phyloP scores from a whole-genome alignment of 2,888 invertebrate species.

The Coelogynopora nodosa region DNA sequence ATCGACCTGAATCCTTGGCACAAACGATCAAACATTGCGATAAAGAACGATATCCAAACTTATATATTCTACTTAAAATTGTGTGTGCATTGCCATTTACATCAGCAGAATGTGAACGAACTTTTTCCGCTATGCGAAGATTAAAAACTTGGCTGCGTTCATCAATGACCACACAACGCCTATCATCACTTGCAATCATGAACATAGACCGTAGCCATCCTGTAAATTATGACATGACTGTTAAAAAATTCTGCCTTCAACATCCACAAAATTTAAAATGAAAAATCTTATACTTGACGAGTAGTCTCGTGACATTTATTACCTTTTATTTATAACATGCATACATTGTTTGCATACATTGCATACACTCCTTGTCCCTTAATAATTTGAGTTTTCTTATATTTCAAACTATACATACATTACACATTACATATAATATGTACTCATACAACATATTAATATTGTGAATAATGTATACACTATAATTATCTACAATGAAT shows the following conservation, averaged over 20 bases:
- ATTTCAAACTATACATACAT: too few relatives aligned
- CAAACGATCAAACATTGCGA: constrained; percentile 16
- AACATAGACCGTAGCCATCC: background rate
- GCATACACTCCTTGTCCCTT: too few relatives aligned
- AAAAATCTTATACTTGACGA: background rate
- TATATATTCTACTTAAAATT: constrained; percentile 13
- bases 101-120: background rate
- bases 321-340: background rate
- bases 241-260: constrained; percentile 15
- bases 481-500: background rate
- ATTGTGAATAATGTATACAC: background rate
- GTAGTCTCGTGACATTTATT: background rate
- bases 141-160: constrained; percentile 5
- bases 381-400: too few relatives aligned
- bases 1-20: background rate
- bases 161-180: constrained; percentile 19
- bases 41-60: constrained; percentile 14
- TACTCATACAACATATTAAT: background rate
- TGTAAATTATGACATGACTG: background rate
- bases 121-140: background rate
- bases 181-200: constrained; percentile 18
- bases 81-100: constrained; percentile 3
- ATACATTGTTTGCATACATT: too few relatives aligned
- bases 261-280: constrained; percentile 8
- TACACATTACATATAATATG: background rate